Conservation (phyloP, 1,140 invertebrate species). For the Tigriopus japonicus region DNA sequence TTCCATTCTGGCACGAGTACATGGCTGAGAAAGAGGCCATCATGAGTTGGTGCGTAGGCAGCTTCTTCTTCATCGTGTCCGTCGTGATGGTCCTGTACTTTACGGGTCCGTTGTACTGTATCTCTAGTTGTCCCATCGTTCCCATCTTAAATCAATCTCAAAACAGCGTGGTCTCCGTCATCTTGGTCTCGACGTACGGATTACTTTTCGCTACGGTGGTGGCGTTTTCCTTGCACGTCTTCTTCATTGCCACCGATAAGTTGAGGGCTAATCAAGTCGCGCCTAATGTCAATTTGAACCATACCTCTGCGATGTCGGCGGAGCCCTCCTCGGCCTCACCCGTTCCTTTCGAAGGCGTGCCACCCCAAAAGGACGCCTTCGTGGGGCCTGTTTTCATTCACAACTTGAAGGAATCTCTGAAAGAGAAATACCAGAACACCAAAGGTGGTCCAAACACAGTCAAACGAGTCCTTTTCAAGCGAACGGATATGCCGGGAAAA, state of each 20-base stretch:
- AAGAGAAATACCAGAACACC: too few relatives aligned
- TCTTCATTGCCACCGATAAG: background rate
- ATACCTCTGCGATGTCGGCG: too few relatives aligned
- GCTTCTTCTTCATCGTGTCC: background rate
- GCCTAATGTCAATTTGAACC: background rate
- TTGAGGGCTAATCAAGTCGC: background rate
- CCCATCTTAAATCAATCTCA: background rate
- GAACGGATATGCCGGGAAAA: background rate
- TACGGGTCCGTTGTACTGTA: background rate
- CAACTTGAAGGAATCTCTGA: too few relatives aligned
- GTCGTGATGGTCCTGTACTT: background rate
- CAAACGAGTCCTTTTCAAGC: too few relatives aligned
- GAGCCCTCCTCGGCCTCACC: too few relatives aligned
- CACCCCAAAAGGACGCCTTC: too few relatives aligned
- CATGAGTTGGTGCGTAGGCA: background rate
- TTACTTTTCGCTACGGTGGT: background rate
- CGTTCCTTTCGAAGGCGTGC: too few relatives aligned
- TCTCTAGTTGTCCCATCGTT: background rate
- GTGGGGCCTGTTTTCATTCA: too few relatives aligned
- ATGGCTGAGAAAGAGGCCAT: background rate
- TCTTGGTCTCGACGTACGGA: background rate
- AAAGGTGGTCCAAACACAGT: too few relatives aligned
- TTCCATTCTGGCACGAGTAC: background rate
- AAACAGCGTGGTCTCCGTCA: background rate
- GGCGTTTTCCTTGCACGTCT: background rate